Evolutionary conservation across 2,113 vertebrate genomes (phyloP).

Genomic region (Morone saxatilis): DNA sequence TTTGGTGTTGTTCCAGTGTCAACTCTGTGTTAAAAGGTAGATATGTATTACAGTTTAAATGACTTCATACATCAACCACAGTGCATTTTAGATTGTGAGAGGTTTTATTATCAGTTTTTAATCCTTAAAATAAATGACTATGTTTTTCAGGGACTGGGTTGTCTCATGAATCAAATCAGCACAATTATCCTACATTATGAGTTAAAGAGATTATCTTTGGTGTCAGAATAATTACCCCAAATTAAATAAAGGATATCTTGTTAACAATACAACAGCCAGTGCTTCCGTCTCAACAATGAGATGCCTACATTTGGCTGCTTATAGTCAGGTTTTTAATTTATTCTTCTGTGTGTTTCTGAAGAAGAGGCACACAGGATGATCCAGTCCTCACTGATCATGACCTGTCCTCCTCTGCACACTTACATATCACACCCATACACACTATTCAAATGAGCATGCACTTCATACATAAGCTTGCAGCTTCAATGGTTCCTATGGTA

Average conservation of each 20-base stretch:
- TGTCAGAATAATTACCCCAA: slow-evolving; percentile 5
- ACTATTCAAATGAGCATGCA: slow-evolving; percentile 53
- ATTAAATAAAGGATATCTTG: background rate
- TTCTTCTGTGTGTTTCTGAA: slow-evolving; percentile 27
- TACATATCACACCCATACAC: slow-evolving; percentile 5
- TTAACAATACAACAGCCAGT: background rate
- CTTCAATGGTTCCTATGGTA: slow-evolving; percentile 67
- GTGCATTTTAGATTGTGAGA: background rate
- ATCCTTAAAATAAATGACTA: background rate
- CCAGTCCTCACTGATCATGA: slow-evolving; percentile 4
- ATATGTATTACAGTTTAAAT: background rate
- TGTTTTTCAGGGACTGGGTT: background rate
- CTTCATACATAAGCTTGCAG: slow-evolving; percentile 34
- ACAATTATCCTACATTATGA: background rate
- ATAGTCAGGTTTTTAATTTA: slow-evolving; percentile 54
- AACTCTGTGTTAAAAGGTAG: background rate
- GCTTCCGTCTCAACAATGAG: background rate
- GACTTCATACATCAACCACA: background rate
- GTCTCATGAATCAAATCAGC: slow-evolving; percentile 6
- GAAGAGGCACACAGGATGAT: slow-evolving; percentile 28
- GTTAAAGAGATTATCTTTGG: background rate
- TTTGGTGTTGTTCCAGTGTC: background rate
- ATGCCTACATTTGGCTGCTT: slow-evolving; percentile 8
- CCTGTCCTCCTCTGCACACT: slow-evolving; percentile 26
- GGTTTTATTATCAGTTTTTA: background rate